A percentile compares a stretch with the other conserved stretches of the same genome.
Conservation (phyloP, 2,113 vertebrate genomes). For the Planiliza haematocheilus region DNA sequence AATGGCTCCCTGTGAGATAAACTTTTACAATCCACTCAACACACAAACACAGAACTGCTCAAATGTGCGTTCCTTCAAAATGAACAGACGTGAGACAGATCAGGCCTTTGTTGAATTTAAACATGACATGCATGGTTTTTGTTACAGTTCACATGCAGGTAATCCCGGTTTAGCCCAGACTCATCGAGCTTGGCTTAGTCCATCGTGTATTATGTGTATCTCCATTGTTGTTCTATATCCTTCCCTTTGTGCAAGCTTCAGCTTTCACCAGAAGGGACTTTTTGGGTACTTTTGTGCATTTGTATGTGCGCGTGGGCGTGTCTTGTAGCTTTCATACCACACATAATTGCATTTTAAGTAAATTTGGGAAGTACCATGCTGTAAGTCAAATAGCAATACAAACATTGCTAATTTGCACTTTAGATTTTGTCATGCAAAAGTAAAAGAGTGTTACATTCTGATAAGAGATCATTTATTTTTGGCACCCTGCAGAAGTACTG, state of each 20-base stretch:
- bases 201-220: constrained; percentile 45
- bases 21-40: constrained; percentile 69
- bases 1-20: constrained; percentile 69
- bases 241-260: constrained; percentile 56
- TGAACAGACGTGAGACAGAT: constrained; percentile 23
- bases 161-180: constrained; percentile 58
- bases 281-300: constrained; percentile 29
- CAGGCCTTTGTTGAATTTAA: constrained; percentile 54
- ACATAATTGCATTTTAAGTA: constrained; percentile 18
- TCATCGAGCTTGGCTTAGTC: constrained; percentile 52
- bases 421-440: no score
- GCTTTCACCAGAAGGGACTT: constrained; percentile 59
- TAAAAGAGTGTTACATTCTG: no score
- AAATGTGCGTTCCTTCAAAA: constrained; percentile 52
- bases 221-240: constrained; percentile 65
- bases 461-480: no score
- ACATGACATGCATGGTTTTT: constrained; percentile 28
- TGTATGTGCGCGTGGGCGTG: constrained; percentile 23
- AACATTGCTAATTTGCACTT: background rate
- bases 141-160: constrained; percentile 50
- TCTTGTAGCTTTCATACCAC: constrained; percentile 16
- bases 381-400: background rate
- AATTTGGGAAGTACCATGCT: constrained; percentile 10
- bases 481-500: no score
- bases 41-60: constrained; percentile 44